These are phyloP conservation scores for Chrysogorgia sp. DNA, from an alignment of 92 coral and sea anemone species.

Conservation along the genomic window DNA sequence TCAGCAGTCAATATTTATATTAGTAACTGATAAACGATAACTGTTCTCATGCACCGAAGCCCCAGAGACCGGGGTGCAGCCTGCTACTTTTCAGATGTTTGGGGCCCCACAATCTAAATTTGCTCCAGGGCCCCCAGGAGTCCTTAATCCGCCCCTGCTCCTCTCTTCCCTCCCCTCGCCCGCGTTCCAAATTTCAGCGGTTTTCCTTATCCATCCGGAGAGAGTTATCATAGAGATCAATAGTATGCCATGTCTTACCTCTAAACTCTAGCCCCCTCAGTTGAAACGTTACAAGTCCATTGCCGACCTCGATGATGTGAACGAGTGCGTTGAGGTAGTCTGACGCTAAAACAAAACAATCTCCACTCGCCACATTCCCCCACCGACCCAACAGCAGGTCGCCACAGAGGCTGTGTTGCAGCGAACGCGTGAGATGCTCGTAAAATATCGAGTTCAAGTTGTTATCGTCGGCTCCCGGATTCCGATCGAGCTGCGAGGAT, in stretches of 20 bases:
- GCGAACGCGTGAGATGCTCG: constrained; percentile 93
- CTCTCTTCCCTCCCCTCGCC: too few relatives aligned
- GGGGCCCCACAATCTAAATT: too few relatives aligned
- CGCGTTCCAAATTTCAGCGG: too few relatives aligned
- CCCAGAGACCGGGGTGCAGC: too few relatives aligned
- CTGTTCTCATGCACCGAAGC: too few relatives aligned
- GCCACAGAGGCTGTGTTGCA: constrained; percentile 96
- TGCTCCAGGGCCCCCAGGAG: too few relatives aligned
- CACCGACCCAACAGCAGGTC: constrained; percentile 97
- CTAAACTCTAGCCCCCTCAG: constrained; percentile 95
- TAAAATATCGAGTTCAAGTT: constrained; percentile 94
- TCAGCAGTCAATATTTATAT: too few relatives aligned
- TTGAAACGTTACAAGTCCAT: constrained; percentile 95
- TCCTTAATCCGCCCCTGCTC: too few relatives aligned
- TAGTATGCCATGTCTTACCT: constrained; percentile 58
- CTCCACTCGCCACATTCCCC: constrained; percentile 98
- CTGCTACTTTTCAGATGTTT: too few relatives aligned
- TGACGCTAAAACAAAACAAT: constrained; percentile 96
- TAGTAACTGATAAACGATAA: too few relatives aligned
- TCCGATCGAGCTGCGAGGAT: constrained; percentile 93
- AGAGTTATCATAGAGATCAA: too few relatives aligned
- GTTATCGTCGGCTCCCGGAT: constrained; percentile 97
- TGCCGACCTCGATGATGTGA: constrained; percentile 95
- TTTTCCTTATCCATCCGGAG: too few relatives aligned
- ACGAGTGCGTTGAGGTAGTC: constrained; percentile 96